Percentiles rank a stretch among this genome's conserved stretches.
These are phyloP conservation scores for Chalcis sispes DNA, from an alignment of 2,888 invertebrate species.

Conservation along the genomic window DNA sequence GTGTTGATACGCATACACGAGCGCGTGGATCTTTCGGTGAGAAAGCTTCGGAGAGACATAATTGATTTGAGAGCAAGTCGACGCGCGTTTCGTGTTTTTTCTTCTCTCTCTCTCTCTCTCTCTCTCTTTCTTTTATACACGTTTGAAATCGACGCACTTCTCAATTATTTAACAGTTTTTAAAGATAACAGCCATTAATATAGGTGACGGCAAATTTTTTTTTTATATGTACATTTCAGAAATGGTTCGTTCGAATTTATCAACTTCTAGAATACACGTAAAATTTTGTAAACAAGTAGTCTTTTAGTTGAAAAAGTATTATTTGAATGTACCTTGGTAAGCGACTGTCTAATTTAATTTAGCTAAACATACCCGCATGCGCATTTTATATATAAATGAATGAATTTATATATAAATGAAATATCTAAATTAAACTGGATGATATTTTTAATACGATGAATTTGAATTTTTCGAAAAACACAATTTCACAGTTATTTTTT, in stretches of 20 bases:
- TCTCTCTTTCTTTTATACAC: slow-evolving; percentile 21
- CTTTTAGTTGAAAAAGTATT: neutral
- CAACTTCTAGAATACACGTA: neutral
- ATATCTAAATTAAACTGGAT: too few species aligned
- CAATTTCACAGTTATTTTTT: too few species aligned
- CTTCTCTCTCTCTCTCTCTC: neutral
- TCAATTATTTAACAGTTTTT: slow-evolving; percentile 8
- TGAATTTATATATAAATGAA: too few species aligned
- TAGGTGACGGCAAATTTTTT: neutral
- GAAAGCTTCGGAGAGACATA: neutral
- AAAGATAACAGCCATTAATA: slow-evolving; percentile 7
- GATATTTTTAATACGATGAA: too few species aligned
- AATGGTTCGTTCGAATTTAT: slow-evolving; percentile 4
- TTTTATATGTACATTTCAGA: neutral
- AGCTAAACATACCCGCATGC: too few species aligned
- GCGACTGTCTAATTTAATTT: neutral
- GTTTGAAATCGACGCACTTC: neutral
- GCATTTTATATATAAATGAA: too few species aligned
- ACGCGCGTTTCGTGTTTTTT: too few species aligned
- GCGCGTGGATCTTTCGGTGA: neutral
- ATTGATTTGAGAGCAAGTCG: neutral
- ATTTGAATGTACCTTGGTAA: neutral
- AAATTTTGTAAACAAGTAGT: slow-evolving; percentile 14
- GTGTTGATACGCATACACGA: neutral
- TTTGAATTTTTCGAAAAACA: too few species aligned